phyloP scores from a whole-genome alignment of 2,113 vertebrate species.

The Tricholaema leucomelas region DNA sequence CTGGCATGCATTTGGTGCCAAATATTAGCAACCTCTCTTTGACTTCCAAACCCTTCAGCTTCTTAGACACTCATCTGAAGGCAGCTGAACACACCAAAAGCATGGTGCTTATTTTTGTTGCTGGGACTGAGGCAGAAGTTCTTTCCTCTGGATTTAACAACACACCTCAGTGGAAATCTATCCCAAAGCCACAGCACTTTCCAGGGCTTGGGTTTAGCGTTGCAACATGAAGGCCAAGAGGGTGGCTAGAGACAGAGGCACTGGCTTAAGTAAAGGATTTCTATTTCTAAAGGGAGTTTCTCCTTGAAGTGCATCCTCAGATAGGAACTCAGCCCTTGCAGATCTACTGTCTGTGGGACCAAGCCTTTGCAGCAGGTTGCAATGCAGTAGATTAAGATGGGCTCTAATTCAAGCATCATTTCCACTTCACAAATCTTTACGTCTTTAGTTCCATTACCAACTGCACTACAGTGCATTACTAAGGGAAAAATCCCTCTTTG shows the following conservation, averaged over 20 bases:
- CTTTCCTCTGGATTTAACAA: background rate
- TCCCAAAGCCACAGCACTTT: fast-evolving
- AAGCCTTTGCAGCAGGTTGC: background rate
- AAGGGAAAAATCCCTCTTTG: background rate
- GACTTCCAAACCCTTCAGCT: background rate
- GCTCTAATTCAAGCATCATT: background rate
- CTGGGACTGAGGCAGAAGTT: background rate
- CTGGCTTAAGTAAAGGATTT: background rate
- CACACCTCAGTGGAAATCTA: background rate
- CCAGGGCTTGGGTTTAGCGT: background rate
- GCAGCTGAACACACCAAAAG: background rate
- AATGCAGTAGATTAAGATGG: background rate
- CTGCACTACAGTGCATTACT: background rate
- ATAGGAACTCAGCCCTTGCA: background rate
- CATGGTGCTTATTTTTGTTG: background rate
- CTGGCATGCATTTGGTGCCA: background rate
- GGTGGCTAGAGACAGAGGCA: background rate
- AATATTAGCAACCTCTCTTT: background rate
- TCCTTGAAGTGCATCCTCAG: background rate
- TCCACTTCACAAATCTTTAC: background rate
- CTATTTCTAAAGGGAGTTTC: background rate
- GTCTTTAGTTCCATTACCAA: background rate
- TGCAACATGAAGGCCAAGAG: background rate
- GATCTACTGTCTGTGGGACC: background rate
- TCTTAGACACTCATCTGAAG: background rate